Conservation (phyloP, 2,113 vertebrate species). For the Riparia riparia region DNA sequence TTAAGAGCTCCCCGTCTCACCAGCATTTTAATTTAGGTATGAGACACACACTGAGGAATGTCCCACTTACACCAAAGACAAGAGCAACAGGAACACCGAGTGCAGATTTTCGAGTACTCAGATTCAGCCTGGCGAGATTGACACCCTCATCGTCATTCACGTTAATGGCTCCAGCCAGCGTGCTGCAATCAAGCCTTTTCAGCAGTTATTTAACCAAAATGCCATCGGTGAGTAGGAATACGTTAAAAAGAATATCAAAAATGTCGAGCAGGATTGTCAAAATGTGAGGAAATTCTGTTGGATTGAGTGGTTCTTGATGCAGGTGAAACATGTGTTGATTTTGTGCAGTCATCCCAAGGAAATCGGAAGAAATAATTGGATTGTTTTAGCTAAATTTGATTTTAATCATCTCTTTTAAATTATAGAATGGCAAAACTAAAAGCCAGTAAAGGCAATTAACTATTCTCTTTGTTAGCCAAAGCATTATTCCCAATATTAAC, state of each 20-base stretch:
- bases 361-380: background rate
- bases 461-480: background rate
- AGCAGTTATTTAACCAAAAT: constrained; percentile 63
- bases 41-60: constrained; percentile 48
- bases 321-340: background rate
- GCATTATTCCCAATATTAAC: background rate
- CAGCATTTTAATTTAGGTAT: constrained; percentile 49
- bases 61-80: constrained; percentile 37
- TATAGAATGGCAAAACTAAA: background rate
- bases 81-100: background rate
- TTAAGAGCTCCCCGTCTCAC: background rate
- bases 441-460: background rate
- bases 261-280: background rate
- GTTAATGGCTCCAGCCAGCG: constrained; percentile 72
- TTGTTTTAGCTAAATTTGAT: background rate
- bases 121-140: background rate
- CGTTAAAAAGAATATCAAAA: background rate
- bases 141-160: constrained; percentile 16
- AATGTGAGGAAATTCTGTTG: background rate
- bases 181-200: constrained; percentile 60
- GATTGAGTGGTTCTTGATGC: background rate
- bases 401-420: background rate
- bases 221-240: constrained; percentile 69
- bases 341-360: background rate
- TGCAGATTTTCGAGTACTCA: constrained; percentile 59